Evolutionary conservation across 2,797 vertebrate species (phyloP).

Genomic region (Nannoperca obscura): DNA sequence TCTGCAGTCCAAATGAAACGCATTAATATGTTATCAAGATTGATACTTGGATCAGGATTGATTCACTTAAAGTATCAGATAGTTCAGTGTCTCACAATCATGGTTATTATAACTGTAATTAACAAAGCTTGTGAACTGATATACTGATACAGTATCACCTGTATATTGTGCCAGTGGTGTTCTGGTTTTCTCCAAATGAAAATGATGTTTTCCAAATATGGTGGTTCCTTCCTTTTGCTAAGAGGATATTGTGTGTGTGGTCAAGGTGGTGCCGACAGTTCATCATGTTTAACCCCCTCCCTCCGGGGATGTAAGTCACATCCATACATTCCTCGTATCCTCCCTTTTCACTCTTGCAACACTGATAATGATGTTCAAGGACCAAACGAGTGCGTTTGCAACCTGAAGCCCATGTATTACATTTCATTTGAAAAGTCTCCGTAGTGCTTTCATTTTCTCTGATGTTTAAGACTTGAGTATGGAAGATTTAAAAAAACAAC

Average conservation of each 20-base stretch:
- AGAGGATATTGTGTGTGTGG: background rate
- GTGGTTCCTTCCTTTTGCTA: background rate
- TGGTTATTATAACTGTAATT: background rate
- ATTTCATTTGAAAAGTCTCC: background rate
- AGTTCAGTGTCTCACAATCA: background rate
- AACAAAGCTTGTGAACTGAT: background rate
- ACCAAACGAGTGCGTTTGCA: background rate
- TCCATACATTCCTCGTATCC: background rate
- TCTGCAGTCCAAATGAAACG: background rate
- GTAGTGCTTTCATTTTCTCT: background rate
- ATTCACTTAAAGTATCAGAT: background rate
- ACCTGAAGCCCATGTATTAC: background rate
- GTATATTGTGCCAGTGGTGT: background rate
- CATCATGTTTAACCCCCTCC: background rate
- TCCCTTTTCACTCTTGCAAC: constrained; percentile 5
- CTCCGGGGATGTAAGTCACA: background rate
- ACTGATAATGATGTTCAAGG: constrained; percentile 11
- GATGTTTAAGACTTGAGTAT: background rate
- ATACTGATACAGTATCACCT: background rate
- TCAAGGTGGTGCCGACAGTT: background rate
- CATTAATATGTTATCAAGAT: background rate
- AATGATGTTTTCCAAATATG: background rate
- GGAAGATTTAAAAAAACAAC: background rate
- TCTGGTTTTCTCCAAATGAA: background rate
- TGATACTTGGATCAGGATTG: background rate